phyloP scores from a whole-genome alignment of 2,888 invertebrate species.

The Drosophila lutescens region DNA sequence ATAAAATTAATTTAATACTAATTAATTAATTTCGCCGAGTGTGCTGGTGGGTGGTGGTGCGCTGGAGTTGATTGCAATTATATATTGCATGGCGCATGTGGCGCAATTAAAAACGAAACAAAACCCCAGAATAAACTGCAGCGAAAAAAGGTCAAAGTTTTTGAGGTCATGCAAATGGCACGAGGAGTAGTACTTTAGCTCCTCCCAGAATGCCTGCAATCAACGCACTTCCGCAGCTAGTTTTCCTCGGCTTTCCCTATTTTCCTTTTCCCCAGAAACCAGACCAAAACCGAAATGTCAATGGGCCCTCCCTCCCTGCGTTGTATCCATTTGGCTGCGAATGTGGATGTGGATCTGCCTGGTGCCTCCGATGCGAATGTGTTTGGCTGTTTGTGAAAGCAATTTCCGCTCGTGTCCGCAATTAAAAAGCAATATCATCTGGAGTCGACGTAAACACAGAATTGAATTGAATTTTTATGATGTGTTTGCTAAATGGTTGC shows the following conservation, averaged over 20 bases:
- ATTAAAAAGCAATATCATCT: conserved; percentile 81
- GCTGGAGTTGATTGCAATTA: conserved; percentile 68
- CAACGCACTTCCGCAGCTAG: conserved; percentile 71
- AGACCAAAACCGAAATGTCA: conserved; percentile 40
- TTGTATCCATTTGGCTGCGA: conserved; percentile 28
- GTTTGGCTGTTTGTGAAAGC: conserved; percentile 57
- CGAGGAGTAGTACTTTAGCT: conserved; percentile 6
- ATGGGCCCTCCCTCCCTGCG: conserved; percentile 23
- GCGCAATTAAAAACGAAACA: conserved; percentile 55
- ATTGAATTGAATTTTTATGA: conserved; percentile 80
- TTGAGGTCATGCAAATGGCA: conserved; percentile 58
- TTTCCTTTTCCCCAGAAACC: conserved; percentile 5
- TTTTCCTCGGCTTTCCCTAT: conserved; percentile 5
- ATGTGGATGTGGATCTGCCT: not conserved
- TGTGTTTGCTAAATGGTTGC: conserved; percentile 78
- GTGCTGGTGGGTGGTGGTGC: conserved; percentile 14
- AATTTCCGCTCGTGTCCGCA: conserved; percentile 81
- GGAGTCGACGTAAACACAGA: conserved; percentile 64
- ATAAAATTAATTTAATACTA: too few species aligned
- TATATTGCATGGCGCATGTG: conserved; percentile 65
- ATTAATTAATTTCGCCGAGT: not conserved
- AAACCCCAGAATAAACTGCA: conserved; percentile 30
- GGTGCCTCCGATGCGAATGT: conserved; percentile 33
- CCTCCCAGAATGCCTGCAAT: conserved; percentile 52
- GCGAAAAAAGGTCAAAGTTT: conserved; percentile 66